A percentile compares a stretch with the other conserved stretches of the same genome.
Conservation (phyloP, 2,888 invertebrate genomes). For the Conops quadrifasciatus region DNA sequence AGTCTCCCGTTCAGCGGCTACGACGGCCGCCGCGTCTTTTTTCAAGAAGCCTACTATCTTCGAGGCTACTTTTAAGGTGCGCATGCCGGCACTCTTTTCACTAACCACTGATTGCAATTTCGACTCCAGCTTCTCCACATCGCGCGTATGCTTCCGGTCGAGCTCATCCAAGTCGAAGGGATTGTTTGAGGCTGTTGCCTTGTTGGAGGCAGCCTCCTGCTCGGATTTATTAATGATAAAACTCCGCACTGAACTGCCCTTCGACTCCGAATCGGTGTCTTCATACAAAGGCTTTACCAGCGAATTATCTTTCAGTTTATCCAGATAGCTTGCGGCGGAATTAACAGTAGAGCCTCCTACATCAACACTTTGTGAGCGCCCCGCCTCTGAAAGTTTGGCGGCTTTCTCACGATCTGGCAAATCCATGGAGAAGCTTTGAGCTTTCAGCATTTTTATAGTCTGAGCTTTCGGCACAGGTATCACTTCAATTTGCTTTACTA, state of each 20-base stretch:
- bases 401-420: slow-evolving; percentile 43
- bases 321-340: slow-evolving; percentile 52
- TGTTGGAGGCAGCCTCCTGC: slow-evolving; percentile 64
- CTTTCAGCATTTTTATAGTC: slow-evolving; percentile 55
- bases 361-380: slow-evolving; percentile 52
- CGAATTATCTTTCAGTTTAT: slow-evolving; percentile 55
- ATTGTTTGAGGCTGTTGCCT: slow-evolving; percentile 61
- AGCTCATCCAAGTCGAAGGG: slow-evolving; percentile 68
- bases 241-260: slow-evolving; percentile 61
- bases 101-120: slow-evolving; percentile 58
- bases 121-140: slow-evolving; percentile 67
- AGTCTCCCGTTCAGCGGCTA: slow-evolving; percentile 31
- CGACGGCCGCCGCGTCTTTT: slow-evolving; percentile 42
- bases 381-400: slow-evolving; percentile 42
- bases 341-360: slow-evolving; percentile 21
- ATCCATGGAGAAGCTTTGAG: slow-evolving; percentile 51
- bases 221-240: slow-evolving; percentile 61
- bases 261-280: slow-evolving; percentile 64
- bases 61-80: slow-evolving; percentile 55
- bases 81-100: slow-evolving; percentile 53
- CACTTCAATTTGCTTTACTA: slow-evolving; percentile 62
- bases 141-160: slow-evolving; percentile 53
- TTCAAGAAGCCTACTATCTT: slow-evolving; percentile 55
- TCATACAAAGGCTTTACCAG: slow-evolving; percentile 60
- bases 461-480: slow-evolving; percentile 60